Evolutionary conservation across 1,140 invertebrate species (phyloP).

Genomic region (Saxidomus purpurata): DNA sequence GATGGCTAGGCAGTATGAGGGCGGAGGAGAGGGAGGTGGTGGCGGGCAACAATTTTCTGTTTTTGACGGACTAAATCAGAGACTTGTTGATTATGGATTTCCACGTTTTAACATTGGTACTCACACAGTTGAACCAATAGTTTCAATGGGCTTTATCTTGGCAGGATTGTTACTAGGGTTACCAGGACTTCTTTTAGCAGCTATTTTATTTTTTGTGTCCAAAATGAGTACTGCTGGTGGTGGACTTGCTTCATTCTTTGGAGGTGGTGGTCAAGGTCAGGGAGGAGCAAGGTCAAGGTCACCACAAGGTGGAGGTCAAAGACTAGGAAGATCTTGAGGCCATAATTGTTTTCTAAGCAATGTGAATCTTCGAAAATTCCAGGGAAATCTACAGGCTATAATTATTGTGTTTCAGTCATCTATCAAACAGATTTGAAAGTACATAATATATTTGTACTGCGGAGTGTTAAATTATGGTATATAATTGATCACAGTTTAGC

Average conservation of each 20-base stretch:
- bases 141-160: conserved; percentile 73
- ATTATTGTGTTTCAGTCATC: too few species aligned
- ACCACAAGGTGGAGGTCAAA: conserved; percentile 68
- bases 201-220: conserved; percentile 76
- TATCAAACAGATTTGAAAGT: too few species aligned
- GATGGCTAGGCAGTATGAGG: conserved; percentile 48
- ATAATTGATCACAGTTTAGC: too few species aligned
- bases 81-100: conserved; percentile 73
- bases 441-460: too few species aligned
- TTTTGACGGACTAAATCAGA: conserved; percentile 78
- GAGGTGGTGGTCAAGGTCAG: conserved; percentile 39
- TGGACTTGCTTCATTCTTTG: conserved; percentile 54
- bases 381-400: neutral
- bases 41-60: conserved; percentile 70
- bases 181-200: conserved; percentile 76
- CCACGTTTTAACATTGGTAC: conserved; percentile 75
- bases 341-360: neutral
- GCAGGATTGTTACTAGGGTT: conserved; percentile 78
- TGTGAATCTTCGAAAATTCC: neutral
- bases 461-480: too few species aligned
- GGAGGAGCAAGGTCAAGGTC: conserved; percentile 14
- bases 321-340: conserved; percentile 70
- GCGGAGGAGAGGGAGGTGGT: conserved; percentile 44
- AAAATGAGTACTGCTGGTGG: conserved; percentile 71
- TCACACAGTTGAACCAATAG: conserved; percentile 78